Evolutionary conservation across 2,888 invertebrate species (phyloP), one percentile per base, ranked within the genome.

Genomic region (Papilio demoleus): DNA sequence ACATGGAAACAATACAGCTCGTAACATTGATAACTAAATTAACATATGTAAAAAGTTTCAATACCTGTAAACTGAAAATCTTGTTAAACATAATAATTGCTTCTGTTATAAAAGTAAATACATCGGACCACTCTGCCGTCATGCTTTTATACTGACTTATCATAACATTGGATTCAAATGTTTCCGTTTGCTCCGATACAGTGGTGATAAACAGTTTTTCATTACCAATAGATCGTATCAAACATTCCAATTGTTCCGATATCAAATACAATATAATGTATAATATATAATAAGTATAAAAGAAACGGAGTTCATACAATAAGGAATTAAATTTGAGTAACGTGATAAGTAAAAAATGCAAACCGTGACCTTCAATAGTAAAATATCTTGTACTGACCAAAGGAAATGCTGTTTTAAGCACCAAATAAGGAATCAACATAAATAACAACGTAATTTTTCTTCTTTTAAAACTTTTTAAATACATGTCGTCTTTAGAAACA

Each of bases 31-130:
- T n/a, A n/a, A n/a, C n/a, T n/a, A n/a, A n/a, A n/a, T n/a, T n/a
- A n/a, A n/a, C n/a, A 22, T 8, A 47, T 12, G 12, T 47, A 6
- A 47, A 22, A 22, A 22, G 12, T 4, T 31, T 4, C 17, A 59
- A 36, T 68, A 68, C 68, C 64, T 68, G 64, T 12, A 68, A 14
- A 22, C 68, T 64, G 12, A 68, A 68, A 17, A 65, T 59, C 17
- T 40, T 59, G 22, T 59, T 59, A 24, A 59, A 59, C n/a, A 59
- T 14, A 22, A 22, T 14, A 38, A 38, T 38, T 38, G 59, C 59
- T n/a, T 59, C 59, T 22, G 38, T 59, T 0, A 38, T 38, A 38
- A n/a, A 38, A 22, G 59, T 22, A 14, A 38, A 59, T 14, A 59
- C 38, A 38, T 38, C 38, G 0, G 59, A 59, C 59, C 59, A 59